These are phyloP conservation scores for Antechinus flavipes DNA, from an alignment of 2,113 vertebrate species.

Conservation along the genomic window DNA sequence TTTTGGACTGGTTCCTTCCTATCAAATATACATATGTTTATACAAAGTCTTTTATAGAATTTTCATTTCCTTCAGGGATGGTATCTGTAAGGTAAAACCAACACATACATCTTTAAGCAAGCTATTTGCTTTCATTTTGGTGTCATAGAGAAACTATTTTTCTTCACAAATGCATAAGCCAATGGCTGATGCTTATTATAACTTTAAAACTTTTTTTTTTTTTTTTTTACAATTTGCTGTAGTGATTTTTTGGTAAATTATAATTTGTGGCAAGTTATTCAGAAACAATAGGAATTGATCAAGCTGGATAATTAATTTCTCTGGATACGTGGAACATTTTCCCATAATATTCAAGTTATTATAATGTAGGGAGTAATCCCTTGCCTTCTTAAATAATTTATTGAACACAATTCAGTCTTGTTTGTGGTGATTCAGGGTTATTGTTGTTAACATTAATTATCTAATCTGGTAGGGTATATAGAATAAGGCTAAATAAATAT, in stretches of 20 bases:
- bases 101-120: background rate
- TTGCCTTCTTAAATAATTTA: background rate
- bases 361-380: slow-evolving; percentile 9
- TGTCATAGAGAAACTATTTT: background rate
- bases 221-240: background rate
- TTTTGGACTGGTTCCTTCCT: slow-evolving; percentile 7
- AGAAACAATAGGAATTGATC: background rate
- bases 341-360: background rate
- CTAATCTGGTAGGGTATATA: background rate
- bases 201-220: slow-evolving; percentile 1
- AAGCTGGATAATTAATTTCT: background rate
- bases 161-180: background rate
- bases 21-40: background rate
- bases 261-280: background rate
- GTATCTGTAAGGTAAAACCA: slow-evolving; percentile 10
- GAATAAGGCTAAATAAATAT: background rate
- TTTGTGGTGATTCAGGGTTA: slow-evolving; percentile 28
- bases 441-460: slow-evolving; percentile 5
- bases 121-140: background rate
- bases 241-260: slow-evolving; percentile 1
- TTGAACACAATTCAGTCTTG: slow-evolving; percentile 22
- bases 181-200: background rate
- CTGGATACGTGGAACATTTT: slow-evolving; percentile 13
- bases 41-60: slow-evolving; percentile 16
- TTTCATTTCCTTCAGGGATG: background rate